Evolutionary conservation across 1,140 invertebrate species (phyloP).

Genomic region (Chelonus insularis): DNA sequence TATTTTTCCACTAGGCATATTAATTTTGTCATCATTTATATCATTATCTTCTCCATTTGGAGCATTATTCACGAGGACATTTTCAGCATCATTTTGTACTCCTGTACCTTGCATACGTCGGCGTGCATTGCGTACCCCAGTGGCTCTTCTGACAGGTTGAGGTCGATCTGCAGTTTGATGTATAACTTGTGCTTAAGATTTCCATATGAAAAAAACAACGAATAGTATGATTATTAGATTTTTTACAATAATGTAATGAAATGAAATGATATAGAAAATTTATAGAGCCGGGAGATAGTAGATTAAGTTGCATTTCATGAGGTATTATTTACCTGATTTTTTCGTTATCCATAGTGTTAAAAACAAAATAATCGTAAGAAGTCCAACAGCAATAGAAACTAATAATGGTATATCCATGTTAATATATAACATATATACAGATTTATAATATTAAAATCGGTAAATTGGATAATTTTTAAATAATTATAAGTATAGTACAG

Average conservation of each 20-base stretch:
- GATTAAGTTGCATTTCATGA: too few relatives aligned
- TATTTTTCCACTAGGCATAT: slow-evolving; percentile 73
- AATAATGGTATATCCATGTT: slow-evolving; percentile 63
- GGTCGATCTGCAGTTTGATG: slow-evolving; percentile 36
- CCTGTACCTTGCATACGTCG: slow-evolving; percentile 42
- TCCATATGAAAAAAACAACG: too few relatives aligned
- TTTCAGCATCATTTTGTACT: slow-evolving; percentile 11
- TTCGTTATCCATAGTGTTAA: slow-evolving; percentile 47
- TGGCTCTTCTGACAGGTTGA: slow-evolving; percentile 44
- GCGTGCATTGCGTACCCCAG: slow-evolving; percentile 45
- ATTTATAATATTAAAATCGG: too few relatives aligned
- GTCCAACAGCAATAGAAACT: slow-evolving; percentile 51
- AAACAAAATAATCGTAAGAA: slow-evolving; percentile 56
- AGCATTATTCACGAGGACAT: slow-evolving; percentile 27
- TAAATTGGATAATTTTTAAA: too few relatives aligned
- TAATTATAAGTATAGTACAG: too few relatives aligned
- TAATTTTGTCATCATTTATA: slow-evolving; percentile 2
- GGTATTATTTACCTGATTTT: slow-evolving; percentile 39
- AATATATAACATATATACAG: too few relatives aligned
- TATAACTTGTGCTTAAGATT: too few relatives aligned
- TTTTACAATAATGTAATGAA: too few relatives aligned
- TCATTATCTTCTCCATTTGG: slow-evolving; percentile 52
- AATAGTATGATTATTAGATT: too few relatives aligned
- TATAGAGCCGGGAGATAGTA: too few relatives aligned
- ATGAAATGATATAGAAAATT: too few relatives aligned